Conservation (phyloP, 2,113 vertebrate species). For the Nesoenas mayeri region DNA sequence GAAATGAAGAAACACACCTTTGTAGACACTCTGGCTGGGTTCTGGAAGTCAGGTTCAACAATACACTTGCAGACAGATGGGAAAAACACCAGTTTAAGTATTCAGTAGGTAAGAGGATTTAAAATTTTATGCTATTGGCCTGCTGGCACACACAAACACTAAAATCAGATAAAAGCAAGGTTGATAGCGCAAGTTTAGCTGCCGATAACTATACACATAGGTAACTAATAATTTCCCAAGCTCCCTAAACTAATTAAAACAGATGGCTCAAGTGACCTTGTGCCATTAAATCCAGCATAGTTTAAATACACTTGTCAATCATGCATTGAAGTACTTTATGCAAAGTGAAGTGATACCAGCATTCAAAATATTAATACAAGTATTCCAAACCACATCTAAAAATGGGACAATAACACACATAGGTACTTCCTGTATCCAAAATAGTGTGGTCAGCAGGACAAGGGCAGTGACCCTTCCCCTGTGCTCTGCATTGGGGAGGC, state of each 20-base stretch:
- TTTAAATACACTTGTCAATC: background rate
- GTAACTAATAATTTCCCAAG: background rate
- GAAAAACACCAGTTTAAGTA: background rate
- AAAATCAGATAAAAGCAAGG: background rate
- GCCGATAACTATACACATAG: background rate
- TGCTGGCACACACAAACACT: background rate
- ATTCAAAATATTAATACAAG: background rate
- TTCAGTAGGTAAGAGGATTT: background rate
- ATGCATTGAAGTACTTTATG: fast-evolving
- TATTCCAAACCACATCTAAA: background rate
- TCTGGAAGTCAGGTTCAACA: background rate
- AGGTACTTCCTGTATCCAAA: background rate
- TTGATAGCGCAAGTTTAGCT: background rate
- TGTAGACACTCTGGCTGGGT: background rate
- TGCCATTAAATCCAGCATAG: background rate
- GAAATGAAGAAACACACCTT: background rate
- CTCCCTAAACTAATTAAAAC: conserved; percentile 3
- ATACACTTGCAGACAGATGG: background rate
- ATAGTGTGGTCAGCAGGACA: too few relatives aligned
- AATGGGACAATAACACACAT: background rate
- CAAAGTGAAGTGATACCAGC: background rate
- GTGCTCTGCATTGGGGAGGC: too few relatives aligned
- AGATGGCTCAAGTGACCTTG: background rate
- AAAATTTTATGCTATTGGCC: background rate
- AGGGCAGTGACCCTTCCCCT: too few relatives aligned